Base-by-base conservation (phyloP, 2,113 vertebrate species). In the Daboia siamensis region DNA sequence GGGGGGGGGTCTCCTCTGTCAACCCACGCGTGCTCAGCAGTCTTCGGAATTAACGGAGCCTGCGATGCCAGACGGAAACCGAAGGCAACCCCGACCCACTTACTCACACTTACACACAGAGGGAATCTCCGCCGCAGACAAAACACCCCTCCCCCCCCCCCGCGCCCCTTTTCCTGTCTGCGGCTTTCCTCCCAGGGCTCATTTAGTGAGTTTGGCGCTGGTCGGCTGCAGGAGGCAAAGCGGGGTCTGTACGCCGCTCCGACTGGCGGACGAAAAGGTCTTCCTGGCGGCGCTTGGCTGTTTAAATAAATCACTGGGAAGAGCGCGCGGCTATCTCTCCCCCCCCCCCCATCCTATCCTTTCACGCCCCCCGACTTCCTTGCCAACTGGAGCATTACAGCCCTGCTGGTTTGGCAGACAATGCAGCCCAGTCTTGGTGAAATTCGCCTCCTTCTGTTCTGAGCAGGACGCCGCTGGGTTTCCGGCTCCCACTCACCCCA, bases 101-200 rank as follows among this genome's bases (percentile, higher is more conserved):
- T 0, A 52, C 52, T 46, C 48, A 48, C 7, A 48, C 48, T 7
- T 7, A 69, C 3, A n/a, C 61, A 13, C 61, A 5, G 5, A 97
- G 97, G 97, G 97, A 98, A 98, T 98, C 97, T 98, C 97, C 29
- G 0, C 94, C 46, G 59, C 95, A 97, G 97, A 97, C 96, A 98
- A 97, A 97, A 74, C 95, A 96, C 96, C 95, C n/a, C 3, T n/a
- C 24, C 33, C 84, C 29, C 33, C 84, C 29, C 2, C 3, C 24
- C 52, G 6, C 64, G 6, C 96, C 96, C 97, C 93, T 94, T 97
- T 97, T 97, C 97, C 97, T 96, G 97, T 93, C 95, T 96, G 89
- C 95, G 92, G 92, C 96, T 95, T 93, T 90, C 90, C 0, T 90
- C 94, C 94, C 88, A 39, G 0, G 26, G 93, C 91, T 96, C 97